Base-by-base conservation (phyloP, 2,113 vertebrate genomes). In the Brachypteracias leptosomus region DNA sequence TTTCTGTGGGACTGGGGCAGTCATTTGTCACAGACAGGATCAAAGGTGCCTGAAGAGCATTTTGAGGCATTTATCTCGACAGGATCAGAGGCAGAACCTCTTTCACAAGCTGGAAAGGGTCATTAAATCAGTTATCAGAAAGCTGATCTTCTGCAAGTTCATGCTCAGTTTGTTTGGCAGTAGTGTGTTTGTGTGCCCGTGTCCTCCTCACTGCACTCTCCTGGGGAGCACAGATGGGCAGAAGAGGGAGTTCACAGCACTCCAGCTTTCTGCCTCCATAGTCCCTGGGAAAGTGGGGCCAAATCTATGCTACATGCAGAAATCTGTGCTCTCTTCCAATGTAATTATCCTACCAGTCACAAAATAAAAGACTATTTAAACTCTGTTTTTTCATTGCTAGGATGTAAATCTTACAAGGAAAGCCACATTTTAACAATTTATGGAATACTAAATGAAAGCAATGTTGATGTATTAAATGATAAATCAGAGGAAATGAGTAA, bases 401-500 rank as follows among this genome's bases (percentile, higher is more conserved):
- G 61, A 90, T 52, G 20, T 59, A 91, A 95, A 72, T 36, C 65
- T 87, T 65, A n/a, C 3, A 4, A 72, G 13, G 29, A 87, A 88
- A 93, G 40, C 15, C 74, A 88, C 6, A 8, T 68, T 87, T 93
- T 81, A 71, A 14, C 57, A 85, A 35, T 82, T 63, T 73, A 82
- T 71, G 49, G 54, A 91, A 81, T 36, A 73, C 25, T 54, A 65
- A 75, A 92, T 61, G 29, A 89, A 92, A 87, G n/a, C 62, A 82
- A 46, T 62, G 17, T 8, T 73, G 40, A 68, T 66, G 42, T 10
- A 55, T 68, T 84, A 83, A 70, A 88, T 29, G 13, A 28, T 71
- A 89, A 89, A 85, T 57, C 24, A 82, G 89, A 88, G 62, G 36
- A 79, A 91, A 85, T 13, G 0, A 82, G 31, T 72, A 79, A 89